Conservation (phyloP, 2,797 vertebrate genomes). For the Pangasius krempfi region DNA sequence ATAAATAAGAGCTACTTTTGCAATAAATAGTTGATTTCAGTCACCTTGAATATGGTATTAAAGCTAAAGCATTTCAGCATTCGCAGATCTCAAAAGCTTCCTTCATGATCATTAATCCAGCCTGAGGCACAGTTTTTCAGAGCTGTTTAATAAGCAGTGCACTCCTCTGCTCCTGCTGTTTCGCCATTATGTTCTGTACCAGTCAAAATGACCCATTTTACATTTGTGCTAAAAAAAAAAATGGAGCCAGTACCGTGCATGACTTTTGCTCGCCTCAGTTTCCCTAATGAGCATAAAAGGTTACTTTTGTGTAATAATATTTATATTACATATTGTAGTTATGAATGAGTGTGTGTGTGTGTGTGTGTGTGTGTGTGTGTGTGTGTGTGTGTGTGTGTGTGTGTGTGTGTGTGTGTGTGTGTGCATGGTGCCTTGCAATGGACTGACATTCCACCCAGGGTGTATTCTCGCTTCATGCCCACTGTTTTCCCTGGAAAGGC, state of each 20-base stretch:
- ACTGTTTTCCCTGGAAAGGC: neutral
- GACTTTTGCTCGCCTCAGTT: neutral
- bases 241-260: neutral
- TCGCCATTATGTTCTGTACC: neutral
- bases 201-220: neutral
- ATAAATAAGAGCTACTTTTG: neutral
- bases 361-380: neutral
- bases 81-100: neutral
- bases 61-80: neutral
- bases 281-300: neutral
- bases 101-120: conserved; percentile 13
- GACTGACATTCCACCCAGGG: neutral
- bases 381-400: too few relatives aligned
- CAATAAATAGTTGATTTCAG: neutral
- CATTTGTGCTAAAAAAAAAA: neutral
- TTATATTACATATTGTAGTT: neutral
- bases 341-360: neutral
- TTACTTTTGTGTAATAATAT: conserved; percentile 2
- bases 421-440: neutral
- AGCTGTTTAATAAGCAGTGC: conserved; percentile 26
- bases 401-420: neutral
- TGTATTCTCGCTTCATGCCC: too few relatives aligned
- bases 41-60: neutral
- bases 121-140: conserved; percentile 2
- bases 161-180: conserved; percentile 19